Evolutionary conservation across 2,797 vertebrate genomes (phyloP).

Genomic region (Natrix natrix): DNA sequence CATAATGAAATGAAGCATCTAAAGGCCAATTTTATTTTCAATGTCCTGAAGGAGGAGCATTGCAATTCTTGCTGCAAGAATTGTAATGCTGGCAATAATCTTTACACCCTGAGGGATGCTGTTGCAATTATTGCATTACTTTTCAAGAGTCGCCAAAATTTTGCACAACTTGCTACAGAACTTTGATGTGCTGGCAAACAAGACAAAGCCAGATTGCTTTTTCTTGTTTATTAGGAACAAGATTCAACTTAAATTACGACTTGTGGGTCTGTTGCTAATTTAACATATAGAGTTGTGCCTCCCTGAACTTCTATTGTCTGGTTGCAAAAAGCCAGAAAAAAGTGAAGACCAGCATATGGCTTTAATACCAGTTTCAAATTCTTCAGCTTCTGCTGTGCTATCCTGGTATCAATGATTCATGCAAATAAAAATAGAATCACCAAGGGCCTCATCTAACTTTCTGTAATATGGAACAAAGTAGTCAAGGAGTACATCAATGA

Average conservation of each 20-base stretch:
- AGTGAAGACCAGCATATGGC: neutral
- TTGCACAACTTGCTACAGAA: neutral
- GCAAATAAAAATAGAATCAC: constrained; percentile 6
- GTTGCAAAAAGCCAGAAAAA: neutral
- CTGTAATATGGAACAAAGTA: neutral
- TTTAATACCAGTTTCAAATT: neutral
- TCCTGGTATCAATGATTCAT: constrained; percentile 23
- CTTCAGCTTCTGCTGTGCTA: neutral
- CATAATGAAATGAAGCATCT: neutral
- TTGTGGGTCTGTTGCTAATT: neutral
- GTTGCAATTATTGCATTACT: neutral
- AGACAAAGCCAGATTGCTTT: neutral
- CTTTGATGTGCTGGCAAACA: neutral
- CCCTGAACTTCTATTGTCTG: neutral
- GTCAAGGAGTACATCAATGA: constrained; percentile 1
- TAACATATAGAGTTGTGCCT: neutral
- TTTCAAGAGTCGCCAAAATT: neutral
- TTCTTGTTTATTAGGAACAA: neutral
- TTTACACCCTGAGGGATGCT: neutral
- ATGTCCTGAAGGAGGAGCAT: neutral
- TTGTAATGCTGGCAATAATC: neutral
- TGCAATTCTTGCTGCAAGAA: neutral
- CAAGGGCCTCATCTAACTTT: neutral
- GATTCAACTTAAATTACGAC: neutral
- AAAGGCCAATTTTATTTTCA: neutral